These are phyloP conservation scores for Propithecus deckenii DNA, from an alignment of 2,797 vertebrate genomes.

Conservation along the genomic window DNA sequence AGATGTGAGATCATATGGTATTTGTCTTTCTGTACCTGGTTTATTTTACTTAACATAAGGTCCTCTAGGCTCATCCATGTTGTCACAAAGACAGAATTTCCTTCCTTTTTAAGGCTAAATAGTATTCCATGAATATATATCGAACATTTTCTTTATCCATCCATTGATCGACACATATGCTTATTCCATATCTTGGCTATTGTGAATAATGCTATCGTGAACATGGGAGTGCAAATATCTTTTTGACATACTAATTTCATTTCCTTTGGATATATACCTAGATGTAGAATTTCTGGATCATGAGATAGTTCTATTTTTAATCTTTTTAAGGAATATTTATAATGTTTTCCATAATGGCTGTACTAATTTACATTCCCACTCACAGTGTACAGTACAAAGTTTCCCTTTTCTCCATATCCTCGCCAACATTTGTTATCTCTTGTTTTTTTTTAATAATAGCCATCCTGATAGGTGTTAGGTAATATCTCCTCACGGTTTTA, in stretches of 20 bases:
- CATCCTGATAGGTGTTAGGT: not conserved
- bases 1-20: not conserved
- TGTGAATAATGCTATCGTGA: not conserved
- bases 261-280: not conserved
- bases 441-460: not conserved
- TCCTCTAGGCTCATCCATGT: not conserved
- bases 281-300: not conserved
- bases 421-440: not conserved
- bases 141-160: not conserved
- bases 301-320: not conserved
- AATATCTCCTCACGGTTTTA: not conserved
- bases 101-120: not conserved
- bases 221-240: not conserved
- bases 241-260: not conserved
- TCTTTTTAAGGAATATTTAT: not conserved
- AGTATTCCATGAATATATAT: not conserved
- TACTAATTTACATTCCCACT: not conserved
- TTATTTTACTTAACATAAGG: not conserved
- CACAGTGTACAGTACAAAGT: no score
- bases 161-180: not conserved
- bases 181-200: not conserved
- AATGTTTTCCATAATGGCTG: not conserved
- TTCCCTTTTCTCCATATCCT: not conserved
- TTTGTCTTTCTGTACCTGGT: not conserved
- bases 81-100: not conserved